Conservation (phyloP, 2,888 invertebrate species). For the Lycocerus yunnanus region DNA sequence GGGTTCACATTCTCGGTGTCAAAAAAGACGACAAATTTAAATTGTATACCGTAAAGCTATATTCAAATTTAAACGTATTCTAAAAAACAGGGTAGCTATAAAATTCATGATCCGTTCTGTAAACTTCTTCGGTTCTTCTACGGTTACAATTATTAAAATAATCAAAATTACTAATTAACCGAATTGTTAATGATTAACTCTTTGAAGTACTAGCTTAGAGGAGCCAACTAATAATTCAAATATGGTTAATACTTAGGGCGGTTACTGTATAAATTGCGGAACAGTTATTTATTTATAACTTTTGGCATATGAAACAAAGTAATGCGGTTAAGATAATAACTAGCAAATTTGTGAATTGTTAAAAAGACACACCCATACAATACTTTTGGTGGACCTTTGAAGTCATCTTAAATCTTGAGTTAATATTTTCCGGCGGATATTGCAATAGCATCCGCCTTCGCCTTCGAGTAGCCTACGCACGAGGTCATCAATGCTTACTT, state of each 20-base stretch:
- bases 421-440: slow-evolving; percentile 42
- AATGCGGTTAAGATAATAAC: not conserved
- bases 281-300: not conserved
- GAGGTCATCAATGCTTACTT: slow-evolving; percentile 36
- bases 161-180: not conserved
- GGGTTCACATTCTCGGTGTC: slow-evolving; percentile 28
- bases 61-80: not conserved
- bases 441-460: slow-evolving; percentile 43
- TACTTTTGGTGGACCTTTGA: slow-evolving; percentile 21
- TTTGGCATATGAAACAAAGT: not conserved
- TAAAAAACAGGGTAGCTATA: not conserved
- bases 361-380: slow-evolving; percentile 11
- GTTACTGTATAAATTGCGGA: not conserved
- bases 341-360: slow-evolving; percentile 4
- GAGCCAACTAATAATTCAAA: not conserved
- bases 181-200: not conserved
- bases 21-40: slow-evolving; percentile 19
- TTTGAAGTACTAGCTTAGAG: not conserved
- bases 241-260: not conserved
- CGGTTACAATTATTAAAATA: not conserved
- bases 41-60: not conserved
- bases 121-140: not conserved
- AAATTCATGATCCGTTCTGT: not conserved
- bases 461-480: slow-evolving; percentile 36
- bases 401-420: slow-evolving; percentile 32